Percentiles rank a stretch among this genome's conserved stretches.
Conservation (phyloP, 2,113 vertebrate genomes). For the Noctilio leporinus region DNA sequence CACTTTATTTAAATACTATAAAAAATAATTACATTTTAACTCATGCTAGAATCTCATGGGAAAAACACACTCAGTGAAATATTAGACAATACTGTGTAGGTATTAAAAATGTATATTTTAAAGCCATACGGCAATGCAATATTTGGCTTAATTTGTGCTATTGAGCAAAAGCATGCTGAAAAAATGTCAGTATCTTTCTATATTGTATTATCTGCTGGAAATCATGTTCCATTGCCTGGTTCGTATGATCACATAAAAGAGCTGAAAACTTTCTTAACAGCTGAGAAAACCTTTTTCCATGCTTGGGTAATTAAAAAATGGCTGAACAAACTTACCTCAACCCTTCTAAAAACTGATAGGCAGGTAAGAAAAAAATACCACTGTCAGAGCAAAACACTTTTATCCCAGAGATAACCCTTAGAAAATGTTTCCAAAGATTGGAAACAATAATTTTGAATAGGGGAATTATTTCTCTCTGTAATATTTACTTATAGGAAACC, state of each 20-base stretch:
- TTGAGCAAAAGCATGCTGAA: conserved; percentile 29
- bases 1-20: conserved; percentile 26
- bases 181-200: conserved; percentile 37
- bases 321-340: conserved; percentile 47
- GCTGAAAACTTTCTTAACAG: conserved; percentile 55
- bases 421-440: conserved; percentile 33
- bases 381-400: conserved; percentile 33
- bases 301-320: conserved; percentile 58
- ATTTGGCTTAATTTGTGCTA: conserved; percentile 33
- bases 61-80: conserved; percentile 8
- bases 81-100: conserved; percentile 24
- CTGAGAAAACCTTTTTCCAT: conserved; percentile 49
- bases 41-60: not conserved
- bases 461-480: not conserved
- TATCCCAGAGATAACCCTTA: conserved; percentile 14
- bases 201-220: conserved; percentile 7
- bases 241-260: conserved; percentile 41
- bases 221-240: conserved; percentile 20
- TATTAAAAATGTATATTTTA: conserved; percentile 41
- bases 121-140: conserved; percentile 22
- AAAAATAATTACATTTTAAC: conserved; percentile 38
- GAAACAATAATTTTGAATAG: conserved; percentile 12
- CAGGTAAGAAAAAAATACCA: not conserved
- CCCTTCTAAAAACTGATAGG: conserved; percentile 1
- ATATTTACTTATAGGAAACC: conserved; percentile 18